Evolutionary conservation across 2,888 invertebrate species (phyloP).

Genomic region (Platynereis dumerilii): DNA sequence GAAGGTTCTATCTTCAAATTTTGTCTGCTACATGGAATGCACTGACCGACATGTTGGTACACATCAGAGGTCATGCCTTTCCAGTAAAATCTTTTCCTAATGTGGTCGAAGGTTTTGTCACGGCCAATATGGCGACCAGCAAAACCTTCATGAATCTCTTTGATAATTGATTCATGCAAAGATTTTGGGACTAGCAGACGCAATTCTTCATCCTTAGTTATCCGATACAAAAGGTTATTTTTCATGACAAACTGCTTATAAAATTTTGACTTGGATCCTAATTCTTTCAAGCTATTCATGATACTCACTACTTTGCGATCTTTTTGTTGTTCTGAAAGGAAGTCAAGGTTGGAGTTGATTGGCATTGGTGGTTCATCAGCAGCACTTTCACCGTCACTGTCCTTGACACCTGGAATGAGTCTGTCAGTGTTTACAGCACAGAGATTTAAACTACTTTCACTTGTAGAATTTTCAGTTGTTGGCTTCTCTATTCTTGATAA

Average conservation of each 20-base stretch:
- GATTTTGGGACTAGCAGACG: neutral
- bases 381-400: too few species aligned
- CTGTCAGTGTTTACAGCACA: too few species aligned
- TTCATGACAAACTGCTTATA: neutral
- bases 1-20: neutral
- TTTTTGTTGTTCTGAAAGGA: neutral
- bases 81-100: neutral
- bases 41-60: neutral
- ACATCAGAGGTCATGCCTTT: neutral
- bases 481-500: neutral
- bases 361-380: too few species aligned
- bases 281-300: neutral
- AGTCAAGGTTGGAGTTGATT: too few species aligned
- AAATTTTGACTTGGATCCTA: neutral
- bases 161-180: neutral
- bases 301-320: neutral
- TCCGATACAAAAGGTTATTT: neutral
- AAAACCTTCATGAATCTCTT: conserved; percentile 1
- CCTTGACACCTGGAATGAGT: neutral
- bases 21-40: conserved; percentile 1
- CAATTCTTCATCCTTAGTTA: neutral
- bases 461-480: neutral
- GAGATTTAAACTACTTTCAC: neutral
- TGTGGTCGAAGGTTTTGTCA: neutral
- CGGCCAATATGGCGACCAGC: neutral